Percentiles rank a stretch among this genome's conserved stretches.
phyloP scores from a whole-genome alignment of 2,113 vertebrate species.

The Xenus cinereus region DNA sequence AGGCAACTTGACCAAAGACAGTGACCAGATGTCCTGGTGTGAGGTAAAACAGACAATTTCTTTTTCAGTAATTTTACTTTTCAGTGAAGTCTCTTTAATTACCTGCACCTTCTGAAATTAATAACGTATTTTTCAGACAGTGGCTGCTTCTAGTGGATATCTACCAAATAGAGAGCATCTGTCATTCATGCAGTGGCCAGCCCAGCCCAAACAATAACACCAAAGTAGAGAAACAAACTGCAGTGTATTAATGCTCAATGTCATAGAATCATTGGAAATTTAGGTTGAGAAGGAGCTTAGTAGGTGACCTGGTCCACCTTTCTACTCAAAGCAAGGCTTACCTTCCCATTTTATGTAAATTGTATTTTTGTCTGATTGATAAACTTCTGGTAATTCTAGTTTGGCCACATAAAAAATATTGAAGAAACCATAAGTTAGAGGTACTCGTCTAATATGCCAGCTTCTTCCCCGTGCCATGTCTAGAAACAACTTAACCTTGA shows the following conservation, averaged over 20 bases:
- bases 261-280: neutral
- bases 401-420: neutral
- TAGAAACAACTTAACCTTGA: neutral
- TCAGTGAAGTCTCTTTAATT: neutral
- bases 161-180: neutral
- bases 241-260: neutral
- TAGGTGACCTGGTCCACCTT: neutral
- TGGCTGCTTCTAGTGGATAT: neutral
- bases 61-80: neutral
- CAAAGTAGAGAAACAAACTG: neutral
- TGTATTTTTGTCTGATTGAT: neutral
- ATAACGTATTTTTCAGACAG: neutral
- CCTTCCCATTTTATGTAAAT: neutral
- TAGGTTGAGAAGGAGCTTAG: neutral
- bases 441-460: neutral
- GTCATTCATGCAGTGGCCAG: neutral
- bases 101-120: neutral
- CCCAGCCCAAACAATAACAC: neutral
- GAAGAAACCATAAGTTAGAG: neutral
- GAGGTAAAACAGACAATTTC: neutral
- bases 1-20: neutral
- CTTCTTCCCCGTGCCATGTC: neutral
- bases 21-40: neutral
- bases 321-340: neutral
- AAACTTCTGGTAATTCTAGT: neutral